phyloP scores from a whole-genome alignment of 2,888 invertebrate species.

The Zhengitettix transpicula region DNA sequence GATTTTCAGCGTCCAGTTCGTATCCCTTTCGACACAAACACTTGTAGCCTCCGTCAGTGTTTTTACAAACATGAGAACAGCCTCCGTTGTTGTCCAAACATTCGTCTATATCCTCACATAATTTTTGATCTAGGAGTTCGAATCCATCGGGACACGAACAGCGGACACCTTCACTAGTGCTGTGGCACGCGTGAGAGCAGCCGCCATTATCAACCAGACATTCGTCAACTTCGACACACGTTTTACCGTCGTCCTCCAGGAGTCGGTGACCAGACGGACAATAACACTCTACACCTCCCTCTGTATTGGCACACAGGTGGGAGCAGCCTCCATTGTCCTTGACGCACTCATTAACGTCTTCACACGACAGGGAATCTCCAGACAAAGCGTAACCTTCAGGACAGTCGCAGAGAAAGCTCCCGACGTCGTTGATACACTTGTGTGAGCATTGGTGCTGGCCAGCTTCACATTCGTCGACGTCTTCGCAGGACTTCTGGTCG shows the following conservation, averaged over 20 bases:
- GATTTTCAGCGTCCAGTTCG: constrained; percentile 17
- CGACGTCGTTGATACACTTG: constrained; percentile 20
- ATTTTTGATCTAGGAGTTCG: constrained; percentile 22
- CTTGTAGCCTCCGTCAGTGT: constrained; percentile 31
- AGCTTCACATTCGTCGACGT: constrained; percentile 33
- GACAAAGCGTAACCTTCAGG: constrained; percentile 16
- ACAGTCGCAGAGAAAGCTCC: constrained; percentile 20
- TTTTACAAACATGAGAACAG: constrained; percentile 29
- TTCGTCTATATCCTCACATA: constrained; percentile 22
- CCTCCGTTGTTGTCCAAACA: constrained; percentile 20
- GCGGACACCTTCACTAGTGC: constrained; percentile 25
- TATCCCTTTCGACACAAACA: constrained; percentile 33
- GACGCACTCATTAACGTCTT: constrained; percentile 25
- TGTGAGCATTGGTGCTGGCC: constrained; percentile 19
- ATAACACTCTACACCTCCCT: constrained; percentile 24
- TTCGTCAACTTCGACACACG: constrained; percentile 20
- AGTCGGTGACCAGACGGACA: constrained; percentile 31
- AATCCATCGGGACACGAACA: constrained; percentile 29
- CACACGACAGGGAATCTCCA: constrained; percentile 9
- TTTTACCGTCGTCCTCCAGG: constrained; percentile 24
- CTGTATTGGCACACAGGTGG: constrained; percentile 23
- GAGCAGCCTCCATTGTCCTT: constrained; percentile 38
- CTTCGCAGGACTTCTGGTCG: constrained; percentile 25
- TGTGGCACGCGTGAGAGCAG: constrained; percentile 36
- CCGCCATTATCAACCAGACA: constrained; percentile 31